Conservation (phyloP, 2,888 invertebrate genomes). For the Tachina grossa region DNA sequence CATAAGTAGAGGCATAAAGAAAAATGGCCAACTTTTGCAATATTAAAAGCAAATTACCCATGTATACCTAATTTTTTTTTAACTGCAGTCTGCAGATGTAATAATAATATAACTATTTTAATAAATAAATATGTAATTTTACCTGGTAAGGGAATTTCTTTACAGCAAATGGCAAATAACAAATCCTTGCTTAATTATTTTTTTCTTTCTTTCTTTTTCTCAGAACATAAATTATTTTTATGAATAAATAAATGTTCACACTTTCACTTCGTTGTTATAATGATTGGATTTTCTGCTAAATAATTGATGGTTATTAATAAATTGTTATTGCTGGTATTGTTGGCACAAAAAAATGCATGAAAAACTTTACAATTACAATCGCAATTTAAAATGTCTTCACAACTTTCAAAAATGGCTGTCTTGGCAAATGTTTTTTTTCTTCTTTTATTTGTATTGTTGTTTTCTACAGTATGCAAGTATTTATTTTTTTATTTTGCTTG, state of each 20-base stretch:
- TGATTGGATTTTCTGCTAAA: slow-evolving; percentile 5
- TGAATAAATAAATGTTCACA: slow-evolving; percentile 51
- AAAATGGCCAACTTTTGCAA: slow-evolving; percentile 17
- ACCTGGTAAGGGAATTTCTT: not conserved
- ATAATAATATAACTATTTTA: not conserved
- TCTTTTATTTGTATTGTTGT: slow-evolving; percentile 3
- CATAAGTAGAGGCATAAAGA: not conserved
- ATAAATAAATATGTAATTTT: not conserved
- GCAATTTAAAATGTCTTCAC: slow-evolving; percentile 39
- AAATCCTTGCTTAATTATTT: not conserved
- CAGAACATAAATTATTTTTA: not conserved
- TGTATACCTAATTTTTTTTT: not conserved
- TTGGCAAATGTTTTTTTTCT: slow-evolving; percentile 33
- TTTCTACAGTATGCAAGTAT: not conserved
- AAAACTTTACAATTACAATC: slow-evolving; percentile 29
- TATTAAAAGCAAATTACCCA: not conserved
- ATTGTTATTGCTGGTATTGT: slow-evolving; percentile 4
- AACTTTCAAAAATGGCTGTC: slow-evolving; percentile 58
- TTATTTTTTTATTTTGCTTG: slow-evolving; percentile 31
- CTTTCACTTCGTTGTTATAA: slow-evolving; percentile 58
- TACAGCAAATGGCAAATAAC: not conserved
- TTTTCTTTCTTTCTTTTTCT: not conserved
- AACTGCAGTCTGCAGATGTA: no score
- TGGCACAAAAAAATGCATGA: slow-evolving; percentile 35
- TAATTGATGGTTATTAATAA: slow-evolving; percentile 11